Conservation (phyloP, 2,888 invertebrate species). For the Cryptops parisi region DNA sequence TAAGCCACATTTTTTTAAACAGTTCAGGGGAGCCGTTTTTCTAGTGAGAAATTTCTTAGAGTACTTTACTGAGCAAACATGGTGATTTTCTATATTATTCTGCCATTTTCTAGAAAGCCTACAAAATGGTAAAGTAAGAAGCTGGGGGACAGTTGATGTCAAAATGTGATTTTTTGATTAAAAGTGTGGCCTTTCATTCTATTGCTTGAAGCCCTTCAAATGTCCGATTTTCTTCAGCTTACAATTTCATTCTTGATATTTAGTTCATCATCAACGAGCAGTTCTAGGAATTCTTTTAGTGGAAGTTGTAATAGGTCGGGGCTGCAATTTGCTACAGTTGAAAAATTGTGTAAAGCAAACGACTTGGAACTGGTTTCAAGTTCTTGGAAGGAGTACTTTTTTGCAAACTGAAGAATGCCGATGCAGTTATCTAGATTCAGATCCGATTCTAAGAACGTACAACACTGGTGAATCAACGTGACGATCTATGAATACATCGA, state of each 20-base stretch:
- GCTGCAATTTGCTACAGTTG: constrained; percentile 45
- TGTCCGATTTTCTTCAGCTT: no score
- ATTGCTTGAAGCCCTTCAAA: no score
- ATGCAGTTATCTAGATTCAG: constrained; percentile 52
- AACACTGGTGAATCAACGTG: constrained; percentile 54
- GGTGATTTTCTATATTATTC: no score
- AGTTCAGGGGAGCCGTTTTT: no score
- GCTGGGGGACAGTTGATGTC: no score
- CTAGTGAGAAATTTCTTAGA: no score
- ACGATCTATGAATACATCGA: constrained; percentile 2
- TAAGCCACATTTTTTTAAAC: no score
- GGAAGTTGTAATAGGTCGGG: constrained; percentile 47
- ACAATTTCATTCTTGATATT: constrained; percentile 51
- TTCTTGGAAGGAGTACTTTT: constrained; percentile 52
- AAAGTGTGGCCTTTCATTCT: no score
- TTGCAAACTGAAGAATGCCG: constrained; percentile 53
- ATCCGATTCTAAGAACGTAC: constrained; percentile 47
- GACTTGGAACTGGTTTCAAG: constrained; percentile 37
- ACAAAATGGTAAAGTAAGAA: no score
- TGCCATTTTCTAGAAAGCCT: no score
- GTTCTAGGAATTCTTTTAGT: constrained; percentile 45
- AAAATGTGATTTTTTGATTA: neutral
- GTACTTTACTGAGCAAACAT: no score
- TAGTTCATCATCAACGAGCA: constrained; percentile 52
- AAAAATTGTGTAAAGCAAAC: constrained; percentile 38